Percentiles rank a stretch among this genome's conserved stretches.
Conservation (phyloP, 2,797 vertebrate species). For the Vultur gryphus region DNA sequence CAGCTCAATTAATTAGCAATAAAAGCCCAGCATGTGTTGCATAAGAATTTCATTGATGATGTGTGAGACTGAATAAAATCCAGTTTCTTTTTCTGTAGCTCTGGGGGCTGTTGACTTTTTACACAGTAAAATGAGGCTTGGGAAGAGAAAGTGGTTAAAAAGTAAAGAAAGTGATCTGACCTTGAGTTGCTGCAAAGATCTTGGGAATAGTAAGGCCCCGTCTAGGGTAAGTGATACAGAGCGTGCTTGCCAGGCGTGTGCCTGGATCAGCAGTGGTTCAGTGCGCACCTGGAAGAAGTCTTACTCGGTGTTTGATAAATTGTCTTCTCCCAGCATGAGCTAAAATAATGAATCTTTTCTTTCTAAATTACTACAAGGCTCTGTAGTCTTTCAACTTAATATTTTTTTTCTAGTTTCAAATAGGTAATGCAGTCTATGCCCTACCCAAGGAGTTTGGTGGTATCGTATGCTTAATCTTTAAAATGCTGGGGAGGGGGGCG, state of each 20-base stretch:
- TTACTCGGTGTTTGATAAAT: background rate
- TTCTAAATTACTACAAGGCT: background rate
- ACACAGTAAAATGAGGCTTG: background rate
- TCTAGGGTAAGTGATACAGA: background rate
- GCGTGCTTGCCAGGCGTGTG: background rate
- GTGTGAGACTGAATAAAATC: background rate
- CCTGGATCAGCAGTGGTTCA: slow-evolving; percentile 3
- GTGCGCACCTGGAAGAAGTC: background rate
- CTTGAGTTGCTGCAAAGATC: background rate
- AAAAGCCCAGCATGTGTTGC: background rate
- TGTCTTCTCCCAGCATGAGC: slow-evolving; percentile 1
- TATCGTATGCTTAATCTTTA: background rate
- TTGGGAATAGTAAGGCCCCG: background rate
- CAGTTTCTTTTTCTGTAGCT: background rate
- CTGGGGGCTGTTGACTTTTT: background rate
- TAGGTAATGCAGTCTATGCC: background rate
- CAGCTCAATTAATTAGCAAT: background rate
- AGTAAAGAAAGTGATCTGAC: background rate
- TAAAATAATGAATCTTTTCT: slow-evolving; percentile 3
- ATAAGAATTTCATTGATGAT: background rate
- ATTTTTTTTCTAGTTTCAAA: background rate
- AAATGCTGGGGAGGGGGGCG: background rate
- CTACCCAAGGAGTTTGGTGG: background rate
- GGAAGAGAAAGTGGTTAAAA: background rate
- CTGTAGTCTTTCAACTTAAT: background rate